phyloP scores from a whole-genome alignment of 1,140 invertebrate genomes.

The Bombyx mandarina region DNA sequence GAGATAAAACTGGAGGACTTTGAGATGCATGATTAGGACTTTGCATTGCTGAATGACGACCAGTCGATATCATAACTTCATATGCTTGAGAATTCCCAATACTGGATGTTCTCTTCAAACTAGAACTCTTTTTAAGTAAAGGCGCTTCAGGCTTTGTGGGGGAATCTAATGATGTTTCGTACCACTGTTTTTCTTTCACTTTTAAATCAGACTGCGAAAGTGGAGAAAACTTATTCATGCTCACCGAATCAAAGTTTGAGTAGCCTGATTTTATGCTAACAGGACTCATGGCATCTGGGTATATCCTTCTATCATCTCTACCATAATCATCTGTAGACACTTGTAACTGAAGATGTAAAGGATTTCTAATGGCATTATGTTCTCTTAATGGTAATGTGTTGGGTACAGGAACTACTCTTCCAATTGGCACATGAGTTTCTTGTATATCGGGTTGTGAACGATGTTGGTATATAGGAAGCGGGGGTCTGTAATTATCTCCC shows the following conservation, averaged over 20 bases:
- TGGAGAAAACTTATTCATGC: slow-evolving; percentile 57
- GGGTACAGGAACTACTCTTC: slow-evolving; percentile 42
- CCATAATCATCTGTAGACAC: slow-evolving; percentile 57
- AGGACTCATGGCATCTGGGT: slow-evolving; percentile 50
- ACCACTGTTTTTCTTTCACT: slow-evolving; percentile 79
- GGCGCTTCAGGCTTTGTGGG: slow-evolving; percentile 44
- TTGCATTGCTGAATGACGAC: slow-evolving; percentile 55
- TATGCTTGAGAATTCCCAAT: slow-evolving; percentile 57
- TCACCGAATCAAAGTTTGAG: slow-evolving; percentile 57
- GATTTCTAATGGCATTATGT: slow-evolving; percentile 46
- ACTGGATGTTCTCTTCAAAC: slow-evolving; percentile 59
- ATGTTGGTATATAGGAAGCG: slow-evolving; percentile 38
- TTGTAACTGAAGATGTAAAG: slow-evolving; percentile 52
- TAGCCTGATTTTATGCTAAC: slow-evolving; percentile 57
- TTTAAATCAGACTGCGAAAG: slow-evolving; percentile 49
- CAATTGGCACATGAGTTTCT: slow-evolving; percentile 40
- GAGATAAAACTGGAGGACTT: slow-evolving; percentile 53
- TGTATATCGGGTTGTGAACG: slow-evolving; percentile 58
- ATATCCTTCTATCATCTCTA: slow-evolving; percentile 40
- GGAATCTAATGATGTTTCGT: slow-evolving; percentile 80
- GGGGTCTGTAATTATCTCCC: slow-evolving; percentile 37
- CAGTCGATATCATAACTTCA: slow-evolving; percentile 56
- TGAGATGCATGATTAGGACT: slow-evolving; percentile 47
- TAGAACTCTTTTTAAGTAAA: slow-evolving; percentile 47
- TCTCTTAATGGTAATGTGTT: slow-evolving; percentile 53